A percentile compares a stretch with the other conserved stretches of the same genome.
Conservation (phyloP, 2,888 invertebrate species). For the Pheosia gnoma region DNA sequence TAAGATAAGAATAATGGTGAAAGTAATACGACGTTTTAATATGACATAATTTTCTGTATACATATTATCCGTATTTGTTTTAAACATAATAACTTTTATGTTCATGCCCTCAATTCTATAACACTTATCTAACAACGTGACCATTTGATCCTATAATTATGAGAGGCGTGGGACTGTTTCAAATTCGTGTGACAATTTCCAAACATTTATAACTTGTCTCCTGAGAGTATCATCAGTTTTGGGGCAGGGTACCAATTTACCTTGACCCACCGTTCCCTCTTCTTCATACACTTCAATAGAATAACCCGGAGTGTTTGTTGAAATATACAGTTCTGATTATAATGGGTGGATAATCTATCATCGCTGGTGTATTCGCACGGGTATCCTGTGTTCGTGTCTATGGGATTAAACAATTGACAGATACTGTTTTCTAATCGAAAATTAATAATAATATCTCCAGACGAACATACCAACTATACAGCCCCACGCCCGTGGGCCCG, state of each 20-base stretch:
- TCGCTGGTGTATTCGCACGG: conserved; percentile 60
- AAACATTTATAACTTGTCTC: conserved; percentile 66
- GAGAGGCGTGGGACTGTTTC: conserved; percentile 61
- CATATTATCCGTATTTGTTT: no score
- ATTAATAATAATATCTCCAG: conserved; percentile 4
- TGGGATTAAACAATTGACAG: conserved; percentile 52
- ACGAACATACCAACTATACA: no score
- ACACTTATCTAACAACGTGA: conserved; percentile 4
- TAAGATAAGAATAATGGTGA: no score
- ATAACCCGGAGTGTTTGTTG: background rate
- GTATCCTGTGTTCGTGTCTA: conserved; percentile 61
- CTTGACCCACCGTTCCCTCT: conserved; percentile 33
- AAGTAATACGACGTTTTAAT: no score
- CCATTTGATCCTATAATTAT: conserved; percentile 29
- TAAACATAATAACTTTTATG: no score
- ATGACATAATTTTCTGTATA: no score
- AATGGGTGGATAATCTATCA: conserved; percentile 22
- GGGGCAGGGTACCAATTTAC: conserved; percentile 42
- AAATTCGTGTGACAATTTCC: conserved; percentile 63
- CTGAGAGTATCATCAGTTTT: conserved; percentile 54
- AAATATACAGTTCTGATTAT: conserved; percentile 26
- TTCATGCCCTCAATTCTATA: background rate
- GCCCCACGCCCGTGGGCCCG: no score
- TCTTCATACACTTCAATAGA: conserved; percentile 3
- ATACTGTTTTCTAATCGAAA: conserved; percentile 48